Evolutionary conservation across 2,888 invertebrate genomes (phyloP).

Genomic region (Hirtodrosophila confusa): DNA sequence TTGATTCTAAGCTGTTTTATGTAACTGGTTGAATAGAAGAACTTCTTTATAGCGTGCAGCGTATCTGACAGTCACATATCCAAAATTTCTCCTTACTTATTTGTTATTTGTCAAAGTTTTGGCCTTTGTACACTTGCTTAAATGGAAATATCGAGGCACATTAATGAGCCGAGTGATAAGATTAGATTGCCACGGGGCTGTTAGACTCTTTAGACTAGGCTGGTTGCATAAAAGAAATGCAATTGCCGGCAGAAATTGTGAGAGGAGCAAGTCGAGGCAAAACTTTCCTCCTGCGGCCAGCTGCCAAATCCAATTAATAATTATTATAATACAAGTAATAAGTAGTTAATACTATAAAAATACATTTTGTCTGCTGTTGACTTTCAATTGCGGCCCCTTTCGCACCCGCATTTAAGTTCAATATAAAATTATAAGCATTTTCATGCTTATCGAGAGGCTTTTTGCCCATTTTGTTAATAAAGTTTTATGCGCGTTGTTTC

Average conservation of each 20-base stretch:
- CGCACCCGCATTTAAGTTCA: conserved; percentile 55
- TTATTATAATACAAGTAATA: conserved; percentile 56
- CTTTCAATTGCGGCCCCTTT: conserved; percentile 36
- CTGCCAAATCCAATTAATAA: conserved; percentile 69
- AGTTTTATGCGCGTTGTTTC: conserved; percentile 63
- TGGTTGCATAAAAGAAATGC: conserved; percentile 23
- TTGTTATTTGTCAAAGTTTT: conserved; percentile 3
- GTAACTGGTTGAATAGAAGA: too few relatives aligned
- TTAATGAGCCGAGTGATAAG: conserved; percentile 52
- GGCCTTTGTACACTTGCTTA: conserved; percentile 53
- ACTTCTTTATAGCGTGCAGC: not conserved
- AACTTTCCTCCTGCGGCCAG: conserved; percentile 44
- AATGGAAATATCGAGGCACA: conserved; percentile 41
- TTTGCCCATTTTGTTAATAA: conserved; percentile 60
- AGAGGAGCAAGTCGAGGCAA: conserved; percentile 1
- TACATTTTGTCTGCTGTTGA: conserved; percentile 17
- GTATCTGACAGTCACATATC: not conserved
- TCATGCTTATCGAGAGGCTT: conserved; percentile 42
- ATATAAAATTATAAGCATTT: conserved; percentile 59
- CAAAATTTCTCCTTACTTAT: not conserved
- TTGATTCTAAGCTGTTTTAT: too few relatives aligned
- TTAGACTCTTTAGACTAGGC: conserved; percentile 7
- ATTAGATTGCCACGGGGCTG: conserved; percentile 51
- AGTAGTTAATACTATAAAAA: conserved; percentile 36
- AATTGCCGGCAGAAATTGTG: conserved; percentile 4